phyloP scores from a whole-genome alignment of 2,113 vertebrate genomes.

The Bombycilla garrulus region DNA sequence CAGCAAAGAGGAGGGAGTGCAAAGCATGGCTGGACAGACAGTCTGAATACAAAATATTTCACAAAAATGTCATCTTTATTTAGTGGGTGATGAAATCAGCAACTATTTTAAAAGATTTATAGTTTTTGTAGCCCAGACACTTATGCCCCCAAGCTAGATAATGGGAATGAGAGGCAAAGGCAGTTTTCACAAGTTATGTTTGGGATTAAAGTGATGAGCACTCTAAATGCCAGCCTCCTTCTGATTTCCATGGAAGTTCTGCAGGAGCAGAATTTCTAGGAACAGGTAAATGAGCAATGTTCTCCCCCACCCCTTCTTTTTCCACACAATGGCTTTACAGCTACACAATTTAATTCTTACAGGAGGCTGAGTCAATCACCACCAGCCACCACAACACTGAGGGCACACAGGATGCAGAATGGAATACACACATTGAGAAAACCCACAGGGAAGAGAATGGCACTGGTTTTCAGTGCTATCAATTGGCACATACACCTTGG shows the following conservation, averaged over 20 bases:
- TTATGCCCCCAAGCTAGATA: constrained; percentile 13
- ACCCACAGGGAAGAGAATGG: rapidly evolving
- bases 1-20: constrained; percentile 43
- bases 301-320: neutral
- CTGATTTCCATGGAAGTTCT: neutral
- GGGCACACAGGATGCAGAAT: neutral
- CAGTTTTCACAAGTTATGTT: neutral
- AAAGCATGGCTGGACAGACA: constrained; percentile 44
- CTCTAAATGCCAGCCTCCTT: neutral
- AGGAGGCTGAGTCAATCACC: neutral
- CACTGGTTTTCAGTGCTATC: neutral
- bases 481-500: neutral
- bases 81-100: constrained; percentile 17
- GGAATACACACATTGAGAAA: rapidly evolving
- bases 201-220: neutral
- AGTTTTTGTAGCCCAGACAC: constrained; percentile 6
- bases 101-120: constrained; percentile 41
- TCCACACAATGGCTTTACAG: neutral
- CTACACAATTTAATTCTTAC: neutral
- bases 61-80: constrained; percentile 51
- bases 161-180: neutral
- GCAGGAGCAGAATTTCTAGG: neutral
- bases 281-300: neutral
- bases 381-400: neutral
- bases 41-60: constrained; percentile 40